phyloP scores from a whole-genome alignment of 30 jellyfish, hydroid and myxozoan species.

The Turritopsis rubra region DNA sequence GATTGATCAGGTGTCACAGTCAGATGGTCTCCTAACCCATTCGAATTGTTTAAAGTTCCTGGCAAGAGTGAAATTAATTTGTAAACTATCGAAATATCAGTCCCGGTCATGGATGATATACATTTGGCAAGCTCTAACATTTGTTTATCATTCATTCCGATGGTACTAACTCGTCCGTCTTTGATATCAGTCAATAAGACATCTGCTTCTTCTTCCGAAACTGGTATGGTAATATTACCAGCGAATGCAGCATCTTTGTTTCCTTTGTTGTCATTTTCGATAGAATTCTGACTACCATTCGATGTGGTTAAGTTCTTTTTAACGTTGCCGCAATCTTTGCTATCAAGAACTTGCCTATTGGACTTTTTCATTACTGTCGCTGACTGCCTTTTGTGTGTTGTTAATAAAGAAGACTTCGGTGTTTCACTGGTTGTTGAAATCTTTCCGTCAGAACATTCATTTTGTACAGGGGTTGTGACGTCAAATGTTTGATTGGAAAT shows the following conservation, averaged over 20 bases:
- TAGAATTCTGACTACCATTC: neutral
- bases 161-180: constrained; percentile 22
- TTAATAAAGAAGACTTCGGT: constrained; percentile 13
- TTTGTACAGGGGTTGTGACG: neutral
- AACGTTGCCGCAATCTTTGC: neutral
- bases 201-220: constrained; percentile 10
- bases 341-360: neutral
- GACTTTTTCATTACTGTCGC: constrained; percentile 12
- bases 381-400: constrained; percentile 15
- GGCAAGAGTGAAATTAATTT: constrained; percentile 8
- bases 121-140: constrained; percentile 23
- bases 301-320: neutral
- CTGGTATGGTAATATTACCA: neutral
- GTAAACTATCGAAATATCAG: constrained; percentile 10
- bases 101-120: constrained; percentile 34
- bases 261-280: neutral
- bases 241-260: neutral
- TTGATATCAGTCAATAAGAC: constrained; percentile 7
- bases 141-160: constrained; percentile 12
- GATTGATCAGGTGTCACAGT: neutral
- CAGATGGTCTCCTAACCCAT: neutral
- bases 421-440: constrained; percentile 6
- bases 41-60: neutral
- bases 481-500: constrained; percentile 1
- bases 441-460: neutral